Evolutionary conservation across 2,113 vertebrate genomes (phyloP), one percentile per base, ranked within the genome.

Genomic region (Peromyscus leucopus): DNA sequence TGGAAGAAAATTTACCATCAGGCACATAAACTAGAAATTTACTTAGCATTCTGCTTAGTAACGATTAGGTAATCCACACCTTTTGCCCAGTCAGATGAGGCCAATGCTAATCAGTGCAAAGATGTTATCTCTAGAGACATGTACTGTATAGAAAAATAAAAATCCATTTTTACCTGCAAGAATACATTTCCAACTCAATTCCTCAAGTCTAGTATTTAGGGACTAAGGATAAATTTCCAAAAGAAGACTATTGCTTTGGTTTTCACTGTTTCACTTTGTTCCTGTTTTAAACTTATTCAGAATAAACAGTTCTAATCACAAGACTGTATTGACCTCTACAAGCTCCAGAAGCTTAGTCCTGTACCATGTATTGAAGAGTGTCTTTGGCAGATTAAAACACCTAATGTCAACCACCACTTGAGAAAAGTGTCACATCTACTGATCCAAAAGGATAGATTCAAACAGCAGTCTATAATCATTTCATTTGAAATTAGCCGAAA

Each of bases 351-450:
- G 61, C n/a, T 65, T 74, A 57, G 55, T 72, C 10, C 79, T 84
- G 33, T 86, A 88, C 57, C 12, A 85, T 71, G n/a, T 83, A n/a
- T 71, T 88, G 11, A 94, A 95, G 36, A 39, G 42, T 69, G 93
- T 91, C 92, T 83, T 75, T 90, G 61, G 15, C 90, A 96, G 33
- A 93, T 78, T 92, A 90, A 96, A 97, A 96, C 22, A 90, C 33
- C 71, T 94, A 96, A 95, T 67, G 31, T 96, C 96, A 97, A 94
- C 93, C 71, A 88, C 21, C 83, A 80, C 92, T 94, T 94, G 85
- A 97, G 39, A 86, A 96, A 95, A 93, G 46, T 92, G 46, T 96
- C 92, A 92, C 71, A 97, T 96, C 78, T 57, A 85, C 39, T 46
- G 3, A 28, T 75, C 55, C 72, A 92, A 92, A 90, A 75, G 24